Conservation (phyloP, 2,888 invertebrate genomes). For the Sympetrum striolatum region DNA sequence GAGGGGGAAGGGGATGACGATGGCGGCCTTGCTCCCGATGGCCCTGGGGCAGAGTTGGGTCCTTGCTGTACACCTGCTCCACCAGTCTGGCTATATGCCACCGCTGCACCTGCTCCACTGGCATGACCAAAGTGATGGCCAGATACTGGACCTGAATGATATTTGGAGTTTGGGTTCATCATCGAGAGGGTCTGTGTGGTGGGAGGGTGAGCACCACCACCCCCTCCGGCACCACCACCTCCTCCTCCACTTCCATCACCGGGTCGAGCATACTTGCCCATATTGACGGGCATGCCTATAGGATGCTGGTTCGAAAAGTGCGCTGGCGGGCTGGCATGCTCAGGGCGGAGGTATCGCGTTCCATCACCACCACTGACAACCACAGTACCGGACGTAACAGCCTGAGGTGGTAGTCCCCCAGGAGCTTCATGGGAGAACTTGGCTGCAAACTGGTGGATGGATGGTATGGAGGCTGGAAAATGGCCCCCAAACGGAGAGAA, state of each 20-base stretch:
- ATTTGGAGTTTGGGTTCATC: conserved; percentile 50
- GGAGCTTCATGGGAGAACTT: conserved; percentile 67
- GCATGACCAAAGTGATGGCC: conserved; percentile 44
- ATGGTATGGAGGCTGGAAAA: conserved; percentile 78
- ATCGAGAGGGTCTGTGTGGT: conserved; percentile 46
- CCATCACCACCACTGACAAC: conserved; percentile 48
- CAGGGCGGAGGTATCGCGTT: conserved; percentile 47
- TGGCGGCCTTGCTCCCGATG: conserved; percentile 57
- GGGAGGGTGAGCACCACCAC: conserved; percentile 32
- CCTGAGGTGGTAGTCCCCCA: conserved; percentile 49
- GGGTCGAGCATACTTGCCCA: conserved; percentile 70
- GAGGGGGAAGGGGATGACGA: conserved; percentile 56
- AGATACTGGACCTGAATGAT: conserved; percentile 47
- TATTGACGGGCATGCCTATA: conserved; percentile 64
- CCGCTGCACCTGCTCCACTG: conserved; percentile 47
- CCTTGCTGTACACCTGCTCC: conserved; percentile 49
- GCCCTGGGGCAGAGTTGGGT: conserved; percentile 48
- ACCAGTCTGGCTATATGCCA: conserved; percentile 49
- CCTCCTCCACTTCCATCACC: conserved; percentile 51
- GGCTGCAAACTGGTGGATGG: conserved; percentile 84
- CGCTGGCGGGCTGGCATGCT: conserved; percentile 50
- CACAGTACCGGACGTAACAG: conserved; percentile 45
- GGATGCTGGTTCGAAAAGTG: conserved; percentile 66
- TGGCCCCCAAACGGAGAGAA: conserved; percentile 85
- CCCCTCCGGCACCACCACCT: conserved; percentile 51